Base-by-base conservation (phyloP, 2,797 vertebrate species). In the Ctenochaetus hawaiiensis region DNA sequence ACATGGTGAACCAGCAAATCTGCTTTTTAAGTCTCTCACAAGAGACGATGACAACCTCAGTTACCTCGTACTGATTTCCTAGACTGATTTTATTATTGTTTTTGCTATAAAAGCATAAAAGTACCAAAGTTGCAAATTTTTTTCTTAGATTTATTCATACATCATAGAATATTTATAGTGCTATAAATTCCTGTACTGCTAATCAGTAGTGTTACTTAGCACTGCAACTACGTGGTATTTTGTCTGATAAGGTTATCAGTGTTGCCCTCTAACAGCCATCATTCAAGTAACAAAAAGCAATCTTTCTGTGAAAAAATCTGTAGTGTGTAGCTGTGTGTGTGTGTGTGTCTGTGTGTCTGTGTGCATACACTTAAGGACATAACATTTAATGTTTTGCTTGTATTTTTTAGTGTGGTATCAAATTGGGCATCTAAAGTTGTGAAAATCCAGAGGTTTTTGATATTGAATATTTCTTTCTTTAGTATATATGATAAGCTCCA, bases 1-100 rank as follows among this genome's bases (percentile, higher is more conserved):
- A 72, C n/a, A 41, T 3, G 16, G 71, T 30, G 59, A 82, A 79
- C n/a, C 65, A 26, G 52, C 54, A 68, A 78, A 68, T 71, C 52
- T 4, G 26, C 23, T 60, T 56, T 34, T 70, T 62, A 18, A n/a
- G 45, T 70, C 43, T 41, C 49, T 59, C 66, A 41, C 64, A 51
- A 18, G 68, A 51, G 64, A 72, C 67, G 43, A 67, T 58, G 65
- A 10, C 37, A 45, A 26, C 20, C 18, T 63, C 11, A 17, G 18
- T 37, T 59, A 59, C 14, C 9, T 52, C 5, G 2, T 37, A 54
- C 13, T 56, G 67, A 53, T 66, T 75, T 58, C 26, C 56, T 11
- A 4, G 7, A 48, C 9, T n/a, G 44, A 1, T 62, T 64, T 2
- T 66, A 26, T 30, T 44, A 45, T 41, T 44, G 39, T 70, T 62